Base-by-base conservation (phyloP, 2,113 vertebrate species). In the Pseudorhombus dupliciocellatus region DNA sequence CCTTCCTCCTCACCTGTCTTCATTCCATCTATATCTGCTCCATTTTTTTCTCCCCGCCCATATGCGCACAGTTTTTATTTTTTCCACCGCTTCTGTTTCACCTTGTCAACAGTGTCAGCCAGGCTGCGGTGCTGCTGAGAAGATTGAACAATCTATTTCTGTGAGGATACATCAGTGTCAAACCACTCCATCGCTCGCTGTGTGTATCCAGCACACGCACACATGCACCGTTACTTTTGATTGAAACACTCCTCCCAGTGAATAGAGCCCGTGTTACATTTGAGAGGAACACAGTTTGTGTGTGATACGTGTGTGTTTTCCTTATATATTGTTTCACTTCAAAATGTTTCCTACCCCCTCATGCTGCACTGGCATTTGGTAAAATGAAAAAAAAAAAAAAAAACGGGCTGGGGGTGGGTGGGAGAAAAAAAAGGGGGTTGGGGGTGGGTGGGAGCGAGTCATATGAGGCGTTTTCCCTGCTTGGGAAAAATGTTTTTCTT, bases 71-170 rank as follows among this genome's bases (percentile, higher is more conserved):
- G 16, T 15, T 18, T 31, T 78, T 61, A 81, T 80, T 87, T 75
- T 76, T 53, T 67, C 60, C 20, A 15, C 34, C 24, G 25, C 57
- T 63, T 75, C 72, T 69, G 68, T 84, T 88, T 89, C 87, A 82
- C 79, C 88, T 86, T 89, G 89, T 90, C 87, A 88, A 86, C 85
- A 85, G 70, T 87, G 81, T 87, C 87, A 84, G 82, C 69, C 44
- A 12, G 75, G 87, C 81, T 64, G 80, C 84, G 62, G 72, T 67
- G 74, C 80, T 80, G 87, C 70, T 20, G 63, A 81, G 77, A 83
- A 89, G 84, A 90, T 91, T 92, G 90, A 89, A 91, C 90, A 92
- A 90, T 89, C 85, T 90, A 91, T 92, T 91, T 90, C 87, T 89
- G 89, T 88, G 82, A 88, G 77, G 89, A 91, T 88, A 90, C 81